Evolutionary conservation across 2,888 invertebrate genomes (phyloP).

Genomic region (Lordiphosa andalusiaca): DNA sequence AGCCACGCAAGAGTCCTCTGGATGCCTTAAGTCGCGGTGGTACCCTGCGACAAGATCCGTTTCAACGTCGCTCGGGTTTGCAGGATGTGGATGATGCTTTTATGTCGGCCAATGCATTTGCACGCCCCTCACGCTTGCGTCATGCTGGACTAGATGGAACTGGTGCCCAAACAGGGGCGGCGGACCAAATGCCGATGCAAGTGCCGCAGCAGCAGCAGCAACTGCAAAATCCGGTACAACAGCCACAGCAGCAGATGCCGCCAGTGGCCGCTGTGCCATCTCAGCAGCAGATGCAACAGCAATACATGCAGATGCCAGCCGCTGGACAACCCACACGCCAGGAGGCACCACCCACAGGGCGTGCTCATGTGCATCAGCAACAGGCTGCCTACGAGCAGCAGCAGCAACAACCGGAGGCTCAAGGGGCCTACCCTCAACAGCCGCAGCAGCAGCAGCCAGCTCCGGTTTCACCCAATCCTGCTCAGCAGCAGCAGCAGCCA

Average conservation of each 20-base stretch:
- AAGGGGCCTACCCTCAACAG: constrained; percentile 11
- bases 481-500: constrained; percentile 27
- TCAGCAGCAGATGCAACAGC: constrained; percentile 31
- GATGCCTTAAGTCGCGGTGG: constrained; percentile 74
- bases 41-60: constrained; percentile 45
- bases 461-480: background rate
- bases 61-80: constrained; percentile 74
- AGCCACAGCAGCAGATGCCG: constrained; percentile 11
- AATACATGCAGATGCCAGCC: constrained; percentile 46
- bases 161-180: constrained; percentile 5
- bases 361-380: constrained; percentile 47
- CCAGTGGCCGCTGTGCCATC: background rate
- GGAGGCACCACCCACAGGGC: constrained; percentile 41
- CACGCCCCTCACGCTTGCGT: constrained; percentile 56
- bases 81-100: constrained; percentile 76
- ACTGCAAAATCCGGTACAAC: background rate
- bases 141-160: constrained; percentile 44
- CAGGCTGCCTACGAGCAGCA: constrained; percentile 32
- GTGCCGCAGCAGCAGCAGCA: constrained; percentile 21
- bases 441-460: constrained; percentile 25
- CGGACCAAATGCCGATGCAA: constrained; percentile 23
- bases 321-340: constrained; percentile 53
- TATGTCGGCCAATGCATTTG: constrained; percentile 65
- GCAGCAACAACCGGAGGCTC: constrained; percentile 17
- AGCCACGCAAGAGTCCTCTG: constrained; percentile 74